These are phyloP conservation scores for Nipponia nippon DNA, from an alignment of 2,113 vertebrate species.

Conservation along the genomic window DNA sequence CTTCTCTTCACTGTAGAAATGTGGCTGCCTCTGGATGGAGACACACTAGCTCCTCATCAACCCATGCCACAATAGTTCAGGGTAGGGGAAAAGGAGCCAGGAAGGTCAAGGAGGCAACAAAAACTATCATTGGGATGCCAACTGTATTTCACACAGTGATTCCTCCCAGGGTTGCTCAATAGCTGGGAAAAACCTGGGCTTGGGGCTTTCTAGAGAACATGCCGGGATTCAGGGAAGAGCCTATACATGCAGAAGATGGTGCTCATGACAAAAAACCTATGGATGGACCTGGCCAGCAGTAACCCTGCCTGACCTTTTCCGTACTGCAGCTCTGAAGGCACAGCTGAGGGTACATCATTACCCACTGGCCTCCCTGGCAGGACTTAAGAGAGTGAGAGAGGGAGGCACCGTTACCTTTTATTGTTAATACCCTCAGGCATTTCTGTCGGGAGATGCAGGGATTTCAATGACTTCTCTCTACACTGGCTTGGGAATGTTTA, in stretches of 20 bases:
- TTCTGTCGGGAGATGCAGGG: not conserved
- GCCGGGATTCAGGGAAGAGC: not conserved
- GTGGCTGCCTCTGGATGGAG: not conserved
- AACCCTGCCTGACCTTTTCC: not conserved
- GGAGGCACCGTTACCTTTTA: not conserved
- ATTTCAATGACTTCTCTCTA: not conserved
- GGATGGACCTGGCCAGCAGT: not conserved
- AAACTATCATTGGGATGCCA: not conserved
- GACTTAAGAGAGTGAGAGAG: not conserved
- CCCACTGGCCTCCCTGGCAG: not conserved
- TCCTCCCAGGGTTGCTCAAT: not conserved
- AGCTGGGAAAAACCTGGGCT: not conserved
- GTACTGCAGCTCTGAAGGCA: not conserved
- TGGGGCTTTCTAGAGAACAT: not conserved
- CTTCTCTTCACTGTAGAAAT: not conserved
- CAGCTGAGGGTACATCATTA: not conserved
- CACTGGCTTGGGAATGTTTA: not conserved
- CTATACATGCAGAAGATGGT: not conserved
- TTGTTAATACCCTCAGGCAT: not conserved
- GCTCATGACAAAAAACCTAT: not conserved
- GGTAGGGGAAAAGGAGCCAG: not conserved
- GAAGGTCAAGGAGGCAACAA: not conserved
- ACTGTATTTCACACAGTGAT: not conserved
- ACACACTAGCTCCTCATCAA: not conserved
- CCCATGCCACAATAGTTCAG: rapidly evolving